phyloP scores from a whole-genome alignment of 2,888 invertebrate genomes.

The Hirtodrosophila cameraria region DNA sequence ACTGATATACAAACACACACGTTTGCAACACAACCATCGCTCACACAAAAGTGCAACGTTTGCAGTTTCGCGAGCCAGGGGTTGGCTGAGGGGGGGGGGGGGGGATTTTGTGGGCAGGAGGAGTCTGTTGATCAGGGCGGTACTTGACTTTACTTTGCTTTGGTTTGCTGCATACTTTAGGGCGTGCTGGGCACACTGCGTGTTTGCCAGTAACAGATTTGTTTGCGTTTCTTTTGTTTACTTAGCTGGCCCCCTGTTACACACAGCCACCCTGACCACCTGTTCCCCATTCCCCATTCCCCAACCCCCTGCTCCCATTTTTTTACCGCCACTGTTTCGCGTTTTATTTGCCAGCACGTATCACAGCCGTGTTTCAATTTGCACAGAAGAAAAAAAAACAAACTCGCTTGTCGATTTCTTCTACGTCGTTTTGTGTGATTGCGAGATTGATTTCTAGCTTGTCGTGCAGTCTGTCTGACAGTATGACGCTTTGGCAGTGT shows the following conservation, averaged over 20 bases:
- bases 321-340: too few relatives aligned
- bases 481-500: constrained; percentile 12
- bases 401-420: constrained; percentile 72
- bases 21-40: constrained; percentile 1
- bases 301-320: too few relatives aligned
- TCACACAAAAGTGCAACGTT: constrained; percentile 42
- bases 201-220: constrained; percentile 70
- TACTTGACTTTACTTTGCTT: constrained; percentile 23
- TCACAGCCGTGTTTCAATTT: constrained; percentile 77
- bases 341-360: constrained; percentile 68
- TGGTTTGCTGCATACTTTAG: constrained; percentile 70
- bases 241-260: constrained; percentile 8
- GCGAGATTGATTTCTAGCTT: constrained; percentile 57
- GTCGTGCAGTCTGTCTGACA: constrained; percentile 19
- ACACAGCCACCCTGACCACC: neutral
- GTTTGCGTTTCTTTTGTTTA: constrained; percentile 67
- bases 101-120: neutral
- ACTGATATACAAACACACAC: neutral
- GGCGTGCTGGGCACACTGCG: constrained; percentile 59
- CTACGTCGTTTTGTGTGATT: constrained; percentile 39
- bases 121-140: constrained; percentile 42
- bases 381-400: constrained; percentile 51
- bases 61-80: constrained; percentile 21
- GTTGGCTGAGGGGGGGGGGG: neutral
- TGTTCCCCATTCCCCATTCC: too few relatives aligned